Evolutionary conservation across 2,888 invertebrate species (phyloP), one percentile per base, ranked within the genome.

Genomic region (Oscheius myriophilus): DNA sequence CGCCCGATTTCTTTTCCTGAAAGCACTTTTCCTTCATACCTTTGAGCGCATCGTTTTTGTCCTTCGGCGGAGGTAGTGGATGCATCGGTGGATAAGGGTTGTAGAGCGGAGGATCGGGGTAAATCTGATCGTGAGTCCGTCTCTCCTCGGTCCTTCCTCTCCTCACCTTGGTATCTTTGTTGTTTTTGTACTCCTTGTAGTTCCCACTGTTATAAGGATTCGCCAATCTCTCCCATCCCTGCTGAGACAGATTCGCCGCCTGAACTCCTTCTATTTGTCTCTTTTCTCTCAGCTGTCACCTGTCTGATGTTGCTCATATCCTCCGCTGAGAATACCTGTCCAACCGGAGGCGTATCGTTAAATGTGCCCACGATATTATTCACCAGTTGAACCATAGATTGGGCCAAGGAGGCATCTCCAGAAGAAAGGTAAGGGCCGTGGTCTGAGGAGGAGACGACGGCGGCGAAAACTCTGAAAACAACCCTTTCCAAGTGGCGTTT

Each of bases 61-160:
- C 49, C 18, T 61, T 39, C 16, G 46, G 61, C 2, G 61, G 61
- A n/a, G 61, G 61, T 4, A 12, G 39, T n/a, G 57, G 16, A 18
- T 49, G 58, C n/a, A 33, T 21, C n/a, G 23, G 49, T 9, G 61
- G 46, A 49, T 61, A 61, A 12, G 61, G 61, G 33, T 61, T 61
- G 61, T 61, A 61, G 49, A 61, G 61, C 7, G 61, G 61, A 1
- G 16, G 26, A 1, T 49, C 61, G 12, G 61, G 49, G 21, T 46
- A 61, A 9, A 39, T 33, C 26, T 21, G 14, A 52, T 52, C 25
- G 23, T 52, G 23, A 54, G 26, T 26, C 11, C 23, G 12, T 23
- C 9, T 54, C 11, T 49, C 11, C 21, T 49, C 18, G 23, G 42
- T 58, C 12, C 58, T 45, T 14, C 41, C n/a, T 7, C 33, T 61